phyloP scores from a whole-genome alignment of 2,113 vertebrate genomes.

The Lagopus muta region DNA sequence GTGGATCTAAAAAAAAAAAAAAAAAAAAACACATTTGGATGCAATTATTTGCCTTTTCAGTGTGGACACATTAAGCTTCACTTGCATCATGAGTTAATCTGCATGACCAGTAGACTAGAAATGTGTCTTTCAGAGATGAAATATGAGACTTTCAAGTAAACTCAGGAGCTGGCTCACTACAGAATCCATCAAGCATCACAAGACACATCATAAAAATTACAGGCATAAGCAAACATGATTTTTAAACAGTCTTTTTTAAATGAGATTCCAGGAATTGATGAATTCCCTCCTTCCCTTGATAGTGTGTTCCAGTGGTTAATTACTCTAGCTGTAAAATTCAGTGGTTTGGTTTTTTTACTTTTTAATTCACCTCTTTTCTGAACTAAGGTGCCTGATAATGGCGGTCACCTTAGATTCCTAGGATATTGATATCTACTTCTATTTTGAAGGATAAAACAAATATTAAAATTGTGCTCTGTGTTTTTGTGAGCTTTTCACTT shows the following conservation, averaged over 20 bases:
- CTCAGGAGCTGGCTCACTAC: not conserved
- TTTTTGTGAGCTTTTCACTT: not conserved
- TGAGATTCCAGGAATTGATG: not conserved
- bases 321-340: not conserved
- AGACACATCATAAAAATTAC: not conserved
- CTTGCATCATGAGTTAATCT: not conserved
- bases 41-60: not conserved
- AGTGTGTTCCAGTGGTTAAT: not conserved
- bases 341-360: not conserved
- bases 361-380: not conserved
- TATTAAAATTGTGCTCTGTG: not conserved
- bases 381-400: not conserved
- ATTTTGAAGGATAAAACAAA: not conserved
- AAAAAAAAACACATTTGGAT: not conserved
- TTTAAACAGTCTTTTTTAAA: not conserved
- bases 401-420: not conserved
- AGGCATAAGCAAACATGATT: not conserved
- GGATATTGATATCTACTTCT: not conserved
- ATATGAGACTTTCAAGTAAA: not conserved
- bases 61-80: not conserved
- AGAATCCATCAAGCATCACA: not conserved
- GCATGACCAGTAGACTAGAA: not conserved
- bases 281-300: not conserved
- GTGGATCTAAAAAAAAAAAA: not conserved
- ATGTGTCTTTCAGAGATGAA: not conserved